Evolutionary conservation across 2,888 invertebrate genomes (phyloP).

Genomic region (Lymantria monacha): DNA sequence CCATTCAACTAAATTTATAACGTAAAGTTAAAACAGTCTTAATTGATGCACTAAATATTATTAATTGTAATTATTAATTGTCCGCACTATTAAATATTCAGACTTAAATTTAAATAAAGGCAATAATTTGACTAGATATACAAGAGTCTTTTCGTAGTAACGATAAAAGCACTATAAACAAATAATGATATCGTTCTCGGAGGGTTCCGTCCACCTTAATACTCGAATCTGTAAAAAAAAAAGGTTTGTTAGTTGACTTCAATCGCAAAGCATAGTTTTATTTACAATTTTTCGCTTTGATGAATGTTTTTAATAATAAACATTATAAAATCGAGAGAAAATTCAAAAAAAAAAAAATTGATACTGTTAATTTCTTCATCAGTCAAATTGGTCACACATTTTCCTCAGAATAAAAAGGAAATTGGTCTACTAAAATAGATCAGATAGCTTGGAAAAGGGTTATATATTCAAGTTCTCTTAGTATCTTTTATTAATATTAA

Average conservation of each 20-base stretch:
- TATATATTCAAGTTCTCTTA: too few species aligned
- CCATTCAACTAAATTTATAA: neutral
- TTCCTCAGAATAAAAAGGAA: too few species aligned
- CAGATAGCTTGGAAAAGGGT: too few species aligned
- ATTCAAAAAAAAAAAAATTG: too few species aligned
- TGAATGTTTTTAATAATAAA: too few species aligned
- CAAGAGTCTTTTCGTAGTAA: conserved; percentile 75
- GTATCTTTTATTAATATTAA: conserved; percentile 7
- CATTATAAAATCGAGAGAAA: too few species aligned
- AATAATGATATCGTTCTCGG: conserved; percentile 66
- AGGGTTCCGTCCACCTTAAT: conserved; percentile 66
- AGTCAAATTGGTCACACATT: too few species aligned
- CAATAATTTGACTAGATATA: conserved; percentile 77
- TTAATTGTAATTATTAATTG: conserved; percentile 12
- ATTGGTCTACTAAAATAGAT: too few species aligned
- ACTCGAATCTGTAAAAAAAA: conserved; percentile 61
- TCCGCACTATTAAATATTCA: conserved; percentile 24
- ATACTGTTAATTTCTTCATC: too few species aligned
- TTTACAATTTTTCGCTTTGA: too few species aligned
- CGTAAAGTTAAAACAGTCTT: neutral
- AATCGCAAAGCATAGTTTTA: neutral
- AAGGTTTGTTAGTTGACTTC: conserved; percentile 16
- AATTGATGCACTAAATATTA: conserved; percentile 5
- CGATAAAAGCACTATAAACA: conserved; percentile 57
- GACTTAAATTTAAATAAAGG: conserved; percentile 57